Base-by-base conservation (phyloP, 2,797 vertebrate genomes). In the Coracias cyanogaster region DNA sequence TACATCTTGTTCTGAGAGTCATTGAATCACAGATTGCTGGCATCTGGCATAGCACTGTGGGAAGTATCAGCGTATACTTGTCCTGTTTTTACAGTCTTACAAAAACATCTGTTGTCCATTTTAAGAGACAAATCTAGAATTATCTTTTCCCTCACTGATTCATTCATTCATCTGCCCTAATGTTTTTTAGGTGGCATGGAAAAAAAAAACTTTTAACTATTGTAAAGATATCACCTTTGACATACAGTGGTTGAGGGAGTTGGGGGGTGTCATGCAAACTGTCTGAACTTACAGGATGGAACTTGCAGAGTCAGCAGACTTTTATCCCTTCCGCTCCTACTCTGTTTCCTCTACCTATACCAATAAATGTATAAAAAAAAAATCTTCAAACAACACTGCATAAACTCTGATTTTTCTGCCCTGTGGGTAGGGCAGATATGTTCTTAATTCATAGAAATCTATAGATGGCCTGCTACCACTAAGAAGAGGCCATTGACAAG, bases 321-420 rank as follows among this genome's bases (percentile, higher is more conserved):
- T 94, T 85, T 52, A 70, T 91, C 61, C 48, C 17, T 82, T 82
- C 60, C 60, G 9, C 24, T 84, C 39, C 43, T 16, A 35, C 33
- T 49, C 82, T 39, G 33, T 73, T 94, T 93, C 58, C 77, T 88
- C 65, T 89, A 29, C 39, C 41, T 85, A 46, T 91, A 41, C 52
- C 74, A 88, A 88, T 39, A 78, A 60, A 15, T 2, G 1, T 60
- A 45, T 35, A 31, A 73, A 92, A 86, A 92, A 86, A 60, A 89
- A 46, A 14, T 83, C 89, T 79, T 96, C 89, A 90, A 91, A 78
- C 48, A 74, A 19, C 51, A 65, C 65, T 89, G 58, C 39, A 66
- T 73, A 91, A 94, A 74, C 31, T 89, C 72, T 89, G 84, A 92
- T 92, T 93, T 85, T 91, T 89, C 77, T 91, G n/a, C 10, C 25